phyloP scores from a whole-genome alignment of 2,888 invertebrate species.

The Drosophila pseudotakahashii region DNA sequence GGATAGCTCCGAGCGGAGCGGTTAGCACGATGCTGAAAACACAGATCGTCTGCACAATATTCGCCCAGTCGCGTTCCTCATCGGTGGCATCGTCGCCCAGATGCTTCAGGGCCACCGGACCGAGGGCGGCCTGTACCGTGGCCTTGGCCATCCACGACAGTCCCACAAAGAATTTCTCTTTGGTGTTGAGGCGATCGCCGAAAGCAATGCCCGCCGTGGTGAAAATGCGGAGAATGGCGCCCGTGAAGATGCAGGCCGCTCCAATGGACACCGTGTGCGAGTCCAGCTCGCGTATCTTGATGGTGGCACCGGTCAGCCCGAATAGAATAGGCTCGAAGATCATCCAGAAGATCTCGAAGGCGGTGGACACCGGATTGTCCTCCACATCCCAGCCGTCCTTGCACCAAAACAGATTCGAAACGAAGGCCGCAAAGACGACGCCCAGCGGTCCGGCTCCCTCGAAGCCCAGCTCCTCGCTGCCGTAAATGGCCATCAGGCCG shows the following conservation, averaged over 20 bases:
- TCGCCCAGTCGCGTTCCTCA: constrained; percentile 87
- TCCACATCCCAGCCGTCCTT: constrained; percentile 94
- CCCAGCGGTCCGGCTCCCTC: constrained; percentile 91
- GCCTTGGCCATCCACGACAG: constrained; percentile 98
- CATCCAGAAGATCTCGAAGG: constrained; percentile 97
- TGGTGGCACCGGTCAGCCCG: constrained; percentile 95
- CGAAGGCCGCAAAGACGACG: constrained; percentile 92
- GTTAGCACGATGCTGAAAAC: constrained; percentile 93
- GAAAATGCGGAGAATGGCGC: constrained; percentile 88
- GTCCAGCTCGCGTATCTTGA: constrained; percentile 91
- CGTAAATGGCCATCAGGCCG: constrained; percentile 93
- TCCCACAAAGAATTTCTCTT: constrained; percentile 95
- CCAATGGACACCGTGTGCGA: constrained; percentile 89
- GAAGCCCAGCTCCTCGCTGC: constrained; percentile 91
- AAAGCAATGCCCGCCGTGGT: constrained; percentile 89
- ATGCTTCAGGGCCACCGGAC: constrained; percentile 90
- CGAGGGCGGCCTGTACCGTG: constrained; percentile 97
- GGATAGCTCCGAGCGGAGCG: constrained; percentile 92
- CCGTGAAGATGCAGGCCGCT: constrained; percentile 88
- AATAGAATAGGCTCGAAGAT: constrained; percentile 97
- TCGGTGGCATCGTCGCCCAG: constrained; percentile 85
- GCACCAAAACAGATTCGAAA: constrained; percentile 92
- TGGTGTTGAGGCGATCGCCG: constrained; percentile 92
- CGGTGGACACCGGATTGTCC: constrained; percentile 93
- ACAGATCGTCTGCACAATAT: constrained; percentile 90